These are phyloP conservation scores for Furcifer pardalis DNA, from an alignment of 2,797 vertebrate species.

Conservation along the genomic window DNA sequence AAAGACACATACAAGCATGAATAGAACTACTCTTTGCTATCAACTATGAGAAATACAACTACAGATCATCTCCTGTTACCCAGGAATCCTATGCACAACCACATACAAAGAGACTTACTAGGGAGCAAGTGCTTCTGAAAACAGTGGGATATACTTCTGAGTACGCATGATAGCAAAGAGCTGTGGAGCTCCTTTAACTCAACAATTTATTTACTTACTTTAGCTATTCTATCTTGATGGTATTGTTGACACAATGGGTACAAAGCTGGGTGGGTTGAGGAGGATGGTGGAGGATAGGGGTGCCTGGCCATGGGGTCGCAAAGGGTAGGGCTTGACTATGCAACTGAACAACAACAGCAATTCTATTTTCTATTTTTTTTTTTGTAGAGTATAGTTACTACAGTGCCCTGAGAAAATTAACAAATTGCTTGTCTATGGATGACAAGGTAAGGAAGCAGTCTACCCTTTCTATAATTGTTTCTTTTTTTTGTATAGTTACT, in stretches of 20 bases:
- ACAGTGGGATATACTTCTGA: background rate
- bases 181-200: constrained; percentile 76
- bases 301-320: too few species aligned
- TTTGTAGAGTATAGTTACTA: constrained; percentile 81
- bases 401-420: constrained; percentile 86
- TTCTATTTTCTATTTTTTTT: constrained; percentile 74
- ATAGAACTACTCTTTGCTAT: constrained; percentile 65
- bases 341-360: too few species aligned
- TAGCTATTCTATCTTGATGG: constrained; percentile 76
- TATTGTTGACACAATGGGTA: too few species aligned
- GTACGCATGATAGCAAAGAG: constrained; percentile 43
- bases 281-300: too few species aligned
- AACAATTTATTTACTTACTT: constrained; percentile 66
- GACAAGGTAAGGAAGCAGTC: background rate
- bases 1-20: constrained; percentile 46
- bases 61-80: background rate
- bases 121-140: background rate
- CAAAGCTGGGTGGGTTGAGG: too few species aligned
- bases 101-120: background rate
- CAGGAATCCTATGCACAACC: background rate
- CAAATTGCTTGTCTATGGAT: constrained; percentile 74
- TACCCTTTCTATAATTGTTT: constrained; percentile 79
- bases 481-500: constrained; percentile 77
- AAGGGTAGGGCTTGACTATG: too few species aligned
- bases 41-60: constrained; percentile 53